Evolutionary conservation across 2,113 vertebrate genomes (phyloP), one percentile per base, ranked within the genome.

Genomic region (Desmodus rotundus): DNA sequence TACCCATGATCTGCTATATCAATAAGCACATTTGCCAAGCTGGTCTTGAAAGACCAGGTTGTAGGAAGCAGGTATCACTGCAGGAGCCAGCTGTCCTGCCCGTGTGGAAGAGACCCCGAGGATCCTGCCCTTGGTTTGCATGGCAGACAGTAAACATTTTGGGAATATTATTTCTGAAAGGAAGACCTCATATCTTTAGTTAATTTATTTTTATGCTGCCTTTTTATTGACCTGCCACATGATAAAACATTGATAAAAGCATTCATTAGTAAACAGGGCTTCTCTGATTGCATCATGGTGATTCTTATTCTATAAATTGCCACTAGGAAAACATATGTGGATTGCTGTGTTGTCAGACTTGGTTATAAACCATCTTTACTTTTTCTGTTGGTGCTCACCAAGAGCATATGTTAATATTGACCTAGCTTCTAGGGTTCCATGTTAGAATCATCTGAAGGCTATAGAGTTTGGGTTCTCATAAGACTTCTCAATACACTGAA

Each of bases 141-240:
- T 87, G 76, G 52, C 74, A 93, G 98, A 94, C 7, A 31, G 86
- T 83, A 95, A 81, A 83, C 41, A 73, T 80, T 90, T 63, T 63
- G 72, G 63, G 50, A 63, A 74, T 33, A 68, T 68, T 76, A 85
- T 95, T 96, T 96, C 68, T 90, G 80, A 96, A 92, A 90, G 67
- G 80, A 93, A 87, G 85, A 77, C 80, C 24, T 92, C 80, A 78
- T 72, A 81, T 58, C 45, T 41, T 93, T 26, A 92, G 96, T 38
- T 92, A 94, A 91, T 96, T 97, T 96, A 96, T 96, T 97, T 97
- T 91, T 70, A 86, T 91, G 77, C n/a, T 81, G 31, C 22, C 38
- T 70, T 93, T 94, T 94, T 94, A 95, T 89, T 92, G 82, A 95
- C 68, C 72, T 7, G 4, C 50, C 17, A 31, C 82, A 95, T 4